A percentile compares a stretch with the other conserved stretches of the same genome.
phyloP scores from a whole-genome alignment of 2,113 vertebrate species.

The Hypocryptadius cinnamomeus region DNA sequence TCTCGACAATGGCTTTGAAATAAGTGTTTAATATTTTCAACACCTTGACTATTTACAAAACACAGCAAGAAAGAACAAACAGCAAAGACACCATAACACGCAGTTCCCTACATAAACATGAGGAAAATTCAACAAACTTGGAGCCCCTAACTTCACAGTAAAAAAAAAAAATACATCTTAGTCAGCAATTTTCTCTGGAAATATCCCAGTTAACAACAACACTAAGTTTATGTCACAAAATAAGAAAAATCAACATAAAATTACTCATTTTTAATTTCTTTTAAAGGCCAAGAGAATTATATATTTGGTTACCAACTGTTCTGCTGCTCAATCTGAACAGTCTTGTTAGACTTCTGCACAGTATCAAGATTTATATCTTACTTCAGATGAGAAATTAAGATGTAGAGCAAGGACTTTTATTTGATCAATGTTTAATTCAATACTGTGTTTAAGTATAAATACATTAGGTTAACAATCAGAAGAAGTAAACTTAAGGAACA shows the following conservation, averaged over 20 bases:
- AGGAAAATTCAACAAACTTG: background rate
- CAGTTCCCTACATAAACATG: background rate
- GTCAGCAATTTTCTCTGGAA: background rate
- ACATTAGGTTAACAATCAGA: background rate
- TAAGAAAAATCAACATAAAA: background rate
- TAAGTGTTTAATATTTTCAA: background rate
- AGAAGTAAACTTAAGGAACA: background rate
- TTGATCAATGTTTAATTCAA: background rate
- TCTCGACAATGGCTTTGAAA: background rate
- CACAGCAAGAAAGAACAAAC: background rate
- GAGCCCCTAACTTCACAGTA: background rate
- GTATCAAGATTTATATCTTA: background rate
- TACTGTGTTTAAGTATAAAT: background rate
- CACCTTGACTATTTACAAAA: background rate
- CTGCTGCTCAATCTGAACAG: background rate
- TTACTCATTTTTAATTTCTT: background rate
- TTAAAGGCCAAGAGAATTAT: background rate
- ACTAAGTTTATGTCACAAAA: background rate
- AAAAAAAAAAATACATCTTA: background rate
- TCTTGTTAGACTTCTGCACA: background rate
- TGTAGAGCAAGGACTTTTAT: background rate
- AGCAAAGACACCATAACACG: background rate
- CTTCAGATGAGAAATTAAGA: background rate
- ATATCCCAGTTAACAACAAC: conserved; percentile 13
- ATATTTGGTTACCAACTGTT: conserved; percentile 1